Evolutionary conservation across 1,140 invertebrate species (phyloP), one percentile per base, ranked within the genome.

Genomic region (Apis florea): DNA sequence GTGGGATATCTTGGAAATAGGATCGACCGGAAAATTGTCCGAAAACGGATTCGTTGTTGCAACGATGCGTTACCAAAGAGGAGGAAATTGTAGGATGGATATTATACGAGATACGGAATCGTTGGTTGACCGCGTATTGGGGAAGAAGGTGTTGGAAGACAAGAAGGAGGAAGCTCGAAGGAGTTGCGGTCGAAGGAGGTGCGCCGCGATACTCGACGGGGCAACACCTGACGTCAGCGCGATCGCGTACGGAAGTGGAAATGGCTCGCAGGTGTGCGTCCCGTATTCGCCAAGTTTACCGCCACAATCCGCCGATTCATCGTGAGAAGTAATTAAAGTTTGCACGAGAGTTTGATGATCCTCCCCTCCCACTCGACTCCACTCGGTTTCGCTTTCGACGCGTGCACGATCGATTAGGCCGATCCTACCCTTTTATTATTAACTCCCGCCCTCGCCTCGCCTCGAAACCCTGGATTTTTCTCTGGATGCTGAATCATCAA

Each of bases 261-360:
- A 83, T 49, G 71, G 79, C 78, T 84, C 69, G 82, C 84, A 84
- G 85, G 59, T 78, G 77, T 73, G 40, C 85, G 73, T 73, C 73
- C 80, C 72, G 67, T 78, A 70, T 61, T 75, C 70, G 31, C 80
- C 53, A 86, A 86, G 85, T 86, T 86, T 80, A 78, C 56, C 72
- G 80, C 31, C 84, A 80, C 76, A 86, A 86, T 86, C 77, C 80
- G 68, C 73, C 81, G 40, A 86, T 82, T 86, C 84, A 83, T 72
- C 81, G 84, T 47, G 84, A 75, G 75, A 79, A 86, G 84, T 76
- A 86, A 86, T 86, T 86, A 86, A 77, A 82, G 80, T 82, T 82
- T 82, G 26, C 70, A 70, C 70, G 73, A 17, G 74, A 82, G 80
- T 82, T 82, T 82, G 74, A 77, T 76, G 80, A 82, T 82, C 80